Evolutionary conservation across 2,113 vertebrate species (phyloP).

Genomic region (Eurystomus gularis): DNA sequence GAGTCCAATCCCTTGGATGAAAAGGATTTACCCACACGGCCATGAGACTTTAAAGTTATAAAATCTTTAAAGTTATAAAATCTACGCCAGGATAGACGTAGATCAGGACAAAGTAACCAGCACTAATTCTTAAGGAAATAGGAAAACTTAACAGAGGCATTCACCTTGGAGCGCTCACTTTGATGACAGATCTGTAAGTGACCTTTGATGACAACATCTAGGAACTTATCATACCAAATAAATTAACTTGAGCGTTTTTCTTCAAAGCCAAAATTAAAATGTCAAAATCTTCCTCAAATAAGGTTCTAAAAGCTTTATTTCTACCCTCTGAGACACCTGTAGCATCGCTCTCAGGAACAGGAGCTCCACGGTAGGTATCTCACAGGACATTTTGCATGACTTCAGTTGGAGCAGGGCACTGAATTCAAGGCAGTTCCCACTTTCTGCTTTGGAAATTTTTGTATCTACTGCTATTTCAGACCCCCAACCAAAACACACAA

Average conservation of each 20-base stretch:
- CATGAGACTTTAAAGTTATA: fast-evolving
- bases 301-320: too few relatives aligned
- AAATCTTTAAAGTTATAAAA: not conserved
- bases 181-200: fast-evolving
- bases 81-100: not conserved
- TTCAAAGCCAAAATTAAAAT: too few relatives aligned
- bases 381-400: too few relatives aligned
- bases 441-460: too few relatives aligned
- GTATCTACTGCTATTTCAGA: too few relatives aligned
- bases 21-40: not conserved
- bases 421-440: too few relatives aligned
- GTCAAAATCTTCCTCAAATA: too few relatives aligned
- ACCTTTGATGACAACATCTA: not conserved
- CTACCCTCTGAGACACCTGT: too few relatives aligned
- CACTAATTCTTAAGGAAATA: not conserved
- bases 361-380: too few relatives aligned
- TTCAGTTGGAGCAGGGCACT: too few relatives aligned
- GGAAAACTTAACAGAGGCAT: not conserved
- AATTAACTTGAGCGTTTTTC: too few relatives aligned
- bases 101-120: not conserved
- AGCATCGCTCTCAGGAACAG: too few relatives aligned
- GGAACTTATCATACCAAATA: not conserved
- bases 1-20: not conserved
- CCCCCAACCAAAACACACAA: not conserved
- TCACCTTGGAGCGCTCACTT: not conserved